phyloP scores from a whole-genome alignment of 2,797 vertebrate species.

The Ceryle rudis region DNA sequence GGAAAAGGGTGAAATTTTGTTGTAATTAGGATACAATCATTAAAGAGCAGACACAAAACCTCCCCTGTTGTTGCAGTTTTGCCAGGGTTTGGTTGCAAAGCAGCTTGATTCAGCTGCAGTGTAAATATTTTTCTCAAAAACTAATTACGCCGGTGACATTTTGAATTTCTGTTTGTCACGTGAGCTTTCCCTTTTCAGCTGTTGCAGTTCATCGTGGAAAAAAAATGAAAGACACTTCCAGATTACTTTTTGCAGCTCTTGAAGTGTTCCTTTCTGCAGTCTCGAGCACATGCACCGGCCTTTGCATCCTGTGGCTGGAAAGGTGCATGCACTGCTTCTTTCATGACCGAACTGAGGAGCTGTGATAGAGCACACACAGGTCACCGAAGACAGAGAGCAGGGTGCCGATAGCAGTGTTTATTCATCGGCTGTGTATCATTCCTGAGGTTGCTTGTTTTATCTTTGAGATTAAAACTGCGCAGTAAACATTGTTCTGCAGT shows the following conservation, averaged over 20 bases:
- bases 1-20: conserved; percentile 25
- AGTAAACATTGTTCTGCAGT: not conserved
- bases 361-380: not conserved
- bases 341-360: not conserved
- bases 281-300: not conserved
- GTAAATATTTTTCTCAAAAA: conserved; percentile 51
- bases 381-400: not conserved
- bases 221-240: not conserved
- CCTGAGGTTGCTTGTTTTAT: not conserved
- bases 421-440: not conserved
- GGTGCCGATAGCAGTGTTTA: not conserved
- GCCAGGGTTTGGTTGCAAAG: not conserved
- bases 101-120: not conserved
- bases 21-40: conserved; percentile 20
- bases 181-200: conserved; percentile 1
- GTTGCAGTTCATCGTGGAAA: not conserved
- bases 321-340: not conserved
- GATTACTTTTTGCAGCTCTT: not conserved
- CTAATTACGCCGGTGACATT: not conserved
- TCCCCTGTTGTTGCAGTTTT: not conserved
- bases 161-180: conserved; percentile 18
- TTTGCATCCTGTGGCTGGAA: not conserved
- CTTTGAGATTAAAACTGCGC: not conserved
- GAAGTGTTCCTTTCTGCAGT: not conserved
- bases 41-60: conserved; percentile 15